Conservation (phyloP, 1,140 invertebrate genomes). For the Nephila pilipes region DNA sequence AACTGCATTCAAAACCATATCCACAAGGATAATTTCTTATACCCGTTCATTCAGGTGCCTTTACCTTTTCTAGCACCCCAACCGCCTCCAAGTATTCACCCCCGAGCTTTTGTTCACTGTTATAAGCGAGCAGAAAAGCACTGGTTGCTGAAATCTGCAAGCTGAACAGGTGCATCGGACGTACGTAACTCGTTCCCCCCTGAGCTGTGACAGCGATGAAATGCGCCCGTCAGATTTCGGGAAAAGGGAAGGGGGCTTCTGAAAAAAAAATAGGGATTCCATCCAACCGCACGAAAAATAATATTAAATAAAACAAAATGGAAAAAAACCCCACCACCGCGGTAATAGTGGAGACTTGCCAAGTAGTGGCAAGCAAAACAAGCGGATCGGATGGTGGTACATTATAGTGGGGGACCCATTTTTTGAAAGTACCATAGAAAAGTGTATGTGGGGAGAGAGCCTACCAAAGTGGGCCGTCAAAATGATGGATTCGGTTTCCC, state of each 20-base stretch:
- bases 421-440: conserved; percentile 45
- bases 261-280: conserved; percentile 28
- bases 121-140: not conserved
- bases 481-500: conserved; percentile 76
- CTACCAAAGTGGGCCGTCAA: conserved; percentile 74
- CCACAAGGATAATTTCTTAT: not conserved
- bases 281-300: conserved; percentile 23
- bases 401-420: conserved; percentile 61
- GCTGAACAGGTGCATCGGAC: conserved; percentile 59
- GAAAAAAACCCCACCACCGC: conserved; percentile 31
- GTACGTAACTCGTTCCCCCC: not conserved
- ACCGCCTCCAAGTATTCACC: not conserved
- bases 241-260: not conserved
- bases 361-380: conserved; percentile 59
- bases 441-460: not conserved
- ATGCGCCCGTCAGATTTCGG: conserved; percentile 64
- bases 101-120: not conserved
- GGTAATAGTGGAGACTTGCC: conserved; percentile 66
- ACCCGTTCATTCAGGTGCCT: not conserved
- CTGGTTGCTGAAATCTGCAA: conserved; percentile 66
- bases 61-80: not conserved
- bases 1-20: not conserved
- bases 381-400: conserved; percentile 71
- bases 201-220: conserved; percentile 63
- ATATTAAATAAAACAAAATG: not conserved